These are phyloP conservation scores for Drosophila ochracea DNA, from an alignment of 2,888 invertebrate genomes.

Conservation along the genomic window DNA sequence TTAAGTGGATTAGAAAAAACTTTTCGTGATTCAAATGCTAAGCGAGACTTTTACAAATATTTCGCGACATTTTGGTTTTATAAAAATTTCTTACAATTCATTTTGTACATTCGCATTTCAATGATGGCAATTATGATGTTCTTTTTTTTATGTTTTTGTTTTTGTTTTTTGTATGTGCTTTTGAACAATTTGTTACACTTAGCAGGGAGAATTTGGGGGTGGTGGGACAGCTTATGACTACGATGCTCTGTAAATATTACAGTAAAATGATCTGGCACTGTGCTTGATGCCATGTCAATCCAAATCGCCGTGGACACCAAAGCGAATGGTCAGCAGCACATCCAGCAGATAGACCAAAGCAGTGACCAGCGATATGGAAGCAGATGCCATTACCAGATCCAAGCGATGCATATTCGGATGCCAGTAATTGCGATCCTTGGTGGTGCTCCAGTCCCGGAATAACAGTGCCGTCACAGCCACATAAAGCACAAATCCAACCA, in stretches of 20 bases:
- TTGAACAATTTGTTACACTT: conserved; percentile 58
- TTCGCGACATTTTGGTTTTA: background rate
- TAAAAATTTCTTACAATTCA: conserved; percentile 40
- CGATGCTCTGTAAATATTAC: conserved; percentile 73
- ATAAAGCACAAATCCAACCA: conserved; percentile 81
- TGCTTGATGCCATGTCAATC: conserved; percentile 68
- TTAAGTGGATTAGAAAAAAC: conserved; percentile 65
- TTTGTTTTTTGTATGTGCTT: conserved; percentile 28
- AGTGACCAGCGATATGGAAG: conserved; percentile 81
- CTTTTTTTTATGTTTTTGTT: conserved; percentile 32
- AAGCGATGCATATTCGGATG: conserved; percentile 85
- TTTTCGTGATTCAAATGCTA: conserved; percentile 46
- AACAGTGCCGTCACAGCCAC: conserved; percentile 81
- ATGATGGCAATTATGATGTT: conserved; percentile 66
- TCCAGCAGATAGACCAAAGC: conserved; percentile 83
- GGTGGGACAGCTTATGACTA: conserved; percentile 55
- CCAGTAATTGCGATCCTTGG: conserved; percentile 85
- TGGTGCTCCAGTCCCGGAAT: conserved; percentile 84
- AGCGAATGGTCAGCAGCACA: conserved; percentile 82
- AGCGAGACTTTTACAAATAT: conserved; percentile 30
- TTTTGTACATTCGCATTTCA: conserved; percentile 71
- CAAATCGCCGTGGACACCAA: conserved; percentile 83
- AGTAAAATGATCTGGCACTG: conserved; percentile 35
- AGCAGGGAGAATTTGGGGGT: conserved; percentile 33
- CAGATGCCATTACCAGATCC: conserved; percentile 83